Base-by-base conservation (phyloP, 2,888 invertebrate genomes). In the Epinotia brunnichana region DNA sequence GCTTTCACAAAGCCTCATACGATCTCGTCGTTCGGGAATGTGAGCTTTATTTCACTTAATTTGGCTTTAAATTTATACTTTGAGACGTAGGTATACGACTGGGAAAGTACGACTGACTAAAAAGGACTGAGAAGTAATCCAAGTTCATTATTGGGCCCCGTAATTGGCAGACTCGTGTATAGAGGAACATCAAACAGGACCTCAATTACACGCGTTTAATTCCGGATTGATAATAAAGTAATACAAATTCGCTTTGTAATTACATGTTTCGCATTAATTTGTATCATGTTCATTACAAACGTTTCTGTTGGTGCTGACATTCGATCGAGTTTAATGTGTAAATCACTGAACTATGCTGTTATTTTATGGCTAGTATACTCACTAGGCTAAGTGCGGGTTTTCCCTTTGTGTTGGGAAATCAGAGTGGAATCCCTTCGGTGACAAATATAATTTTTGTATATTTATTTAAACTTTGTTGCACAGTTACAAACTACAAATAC, bases 71-170 rank as follows among this genome's bases (percentile, higher is more conserved):
- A 63, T 11, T 63, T 19, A 13, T 17, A 1, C 7, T 3, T 9
- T 35, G 11, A 53, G 29, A 53, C 5, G 13, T 63, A 51, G 2
- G 13, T 63, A 51, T 35, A 39, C 7, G 60, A 5, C 21, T n/a
- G 24, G 11, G 7, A 48, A 48, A 54, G 2, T 13, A 79, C 76
- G 75, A 82, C 80, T 56, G 57, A 57, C 17, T 82, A 85, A 85
- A 85, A 83, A 83, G 80, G 81, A 84, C 79, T 75, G 80, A 83
- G 82, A 86, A 87, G 86, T 86, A 83, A 86, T 87, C 85, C 80
- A 79, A 80, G 82, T 86, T 84, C 85, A 82, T 87, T 87, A 85
- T 85, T 85, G 83, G 78, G 81, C 78, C 80, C 81, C 79, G 80
- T 86, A 88, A 88, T 88, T 85, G 84, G 82, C 81, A 80, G 81